Evolutionary conservation across 35 echinoderm and acorn worm species (phyloP).

Genomic region (Lytechinus pictus): DNA sequence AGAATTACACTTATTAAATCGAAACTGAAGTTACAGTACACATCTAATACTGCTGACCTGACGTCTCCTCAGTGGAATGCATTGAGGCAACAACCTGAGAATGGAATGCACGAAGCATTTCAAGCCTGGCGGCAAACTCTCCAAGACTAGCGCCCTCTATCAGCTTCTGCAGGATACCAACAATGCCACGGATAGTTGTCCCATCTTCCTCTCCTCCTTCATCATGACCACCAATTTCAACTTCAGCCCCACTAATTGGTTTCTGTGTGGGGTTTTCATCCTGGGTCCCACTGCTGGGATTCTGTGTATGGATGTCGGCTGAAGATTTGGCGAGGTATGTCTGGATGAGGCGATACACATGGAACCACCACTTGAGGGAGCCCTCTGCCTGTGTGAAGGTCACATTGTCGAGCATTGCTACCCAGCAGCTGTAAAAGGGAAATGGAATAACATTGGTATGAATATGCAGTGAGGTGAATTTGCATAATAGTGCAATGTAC

Average conservation of each 20-base stretch:
- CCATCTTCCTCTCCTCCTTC: neutral
- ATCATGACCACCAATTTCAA: neutral
- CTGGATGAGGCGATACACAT: slow-evolving; percentile 86
- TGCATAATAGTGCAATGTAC: no score
- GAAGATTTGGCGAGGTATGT: slow-evolving; percentile 20
- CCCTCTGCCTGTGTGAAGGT: slow-evolving; percentile 66
- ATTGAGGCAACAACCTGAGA: slow-evolving; percentile 55
- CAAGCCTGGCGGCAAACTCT: slow-evolving; percentile 70
- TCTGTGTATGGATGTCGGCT: neutral
- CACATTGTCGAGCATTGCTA: slow-evolving; percentile 81
- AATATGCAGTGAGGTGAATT: no score
- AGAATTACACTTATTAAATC: no score
- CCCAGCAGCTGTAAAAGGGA: slow-evolving; percentile 80
- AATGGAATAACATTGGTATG: neutral
- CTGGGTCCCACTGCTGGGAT: neutral
- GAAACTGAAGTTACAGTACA: no score
- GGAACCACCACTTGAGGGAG: slow-evolving; percentile 87
- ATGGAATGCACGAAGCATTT: slow-evolving; percentile 85
- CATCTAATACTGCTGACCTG: neutral
- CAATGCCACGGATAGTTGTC: slow-evolving; percentile 4
- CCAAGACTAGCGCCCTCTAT: slow-evolving; percentile 89
- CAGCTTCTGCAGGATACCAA: slow-evolving; percentile 79
- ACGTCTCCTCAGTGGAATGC: neutral
- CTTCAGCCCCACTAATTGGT: neutral
- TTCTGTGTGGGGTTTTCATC: neutral